Evolutionary conservation across 2,888 invertebrate species (phyloP).

Genomic region (Cheilosia vernalis): DNA sequence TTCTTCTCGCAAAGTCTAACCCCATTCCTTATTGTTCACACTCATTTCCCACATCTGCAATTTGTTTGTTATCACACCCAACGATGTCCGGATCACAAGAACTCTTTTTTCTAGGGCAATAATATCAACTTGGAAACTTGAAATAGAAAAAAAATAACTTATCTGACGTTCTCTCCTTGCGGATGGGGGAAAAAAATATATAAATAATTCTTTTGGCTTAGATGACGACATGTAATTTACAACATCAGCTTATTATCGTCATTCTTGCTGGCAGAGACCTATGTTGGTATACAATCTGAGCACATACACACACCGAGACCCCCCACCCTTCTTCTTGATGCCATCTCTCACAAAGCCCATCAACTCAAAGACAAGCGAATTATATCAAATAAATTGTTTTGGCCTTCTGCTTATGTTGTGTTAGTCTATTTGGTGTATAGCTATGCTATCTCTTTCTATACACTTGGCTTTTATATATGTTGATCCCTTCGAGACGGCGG

Average conservation of each 20-base stretch:
- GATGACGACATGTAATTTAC: constrained; percentile 72
- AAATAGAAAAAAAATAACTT: constrained; percentile 37
- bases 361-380: constrained; percentile 74
- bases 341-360: constrained; percentile 70
- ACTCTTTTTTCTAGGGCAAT: neutral
- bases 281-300: neutral
- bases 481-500: constrained; percentile 1
- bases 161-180: constrained; percentile 21
- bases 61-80: constrained; percentile 56
- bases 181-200: neutral
- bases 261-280: constrained; percentile 15
- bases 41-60: constrained; percentile 66
- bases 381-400: constrained; percentile 74
- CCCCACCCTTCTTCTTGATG: constrained; percentile 41
- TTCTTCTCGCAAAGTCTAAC: neutral
- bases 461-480: neutral
- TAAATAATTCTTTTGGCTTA: constrained; percentile 62
- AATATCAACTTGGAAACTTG: constrained; percentile 45
- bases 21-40: constrained; percentile 44
- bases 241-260: constrained; percentile 72
- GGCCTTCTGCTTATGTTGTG: constrained; percentile 69
- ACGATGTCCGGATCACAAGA: constrained; percentile 21
- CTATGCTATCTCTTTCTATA: constrained; percentile 30
- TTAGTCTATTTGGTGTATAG: constrained; percentile 59
- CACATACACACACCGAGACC: neutral